Percentiles rank a stretch among this genome's conserved stretches.
Conservation (phyloP, 1,140 invertebrate species). For the Telenomus remus region DNA sequence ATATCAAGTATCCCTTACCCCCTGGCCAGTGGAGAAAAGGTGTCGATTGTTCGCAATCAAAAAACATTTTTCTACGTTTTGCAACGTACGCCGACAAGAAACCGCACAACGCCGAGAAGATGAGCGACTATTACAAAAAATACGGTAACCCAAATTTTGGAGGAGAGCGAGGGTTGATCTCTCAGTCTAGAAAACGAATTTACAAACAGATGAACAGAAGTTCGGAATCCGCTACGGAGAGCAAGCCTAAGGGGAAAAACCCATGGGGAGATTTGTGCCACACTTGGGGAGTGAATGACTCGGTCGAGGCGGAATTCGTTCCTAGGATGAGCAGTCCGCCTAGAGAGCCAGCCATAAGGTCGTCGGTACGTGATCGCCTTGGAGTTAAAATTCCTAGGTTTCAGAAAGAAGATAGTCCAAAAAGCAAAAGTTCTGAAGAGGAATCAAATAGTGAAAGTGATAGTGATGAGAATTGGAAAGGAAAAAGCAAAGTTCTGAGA, state of each 20-base stretch:
- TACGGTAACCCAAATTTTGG: constrained; percentile 81
- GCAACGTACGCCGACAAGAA: constrained; percentile 82
- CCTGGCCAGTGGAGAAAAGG: constrained; percentile 87
- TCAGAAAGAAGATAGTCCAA: neutral
- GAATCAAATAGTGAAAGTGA: constrained; percentile 74
- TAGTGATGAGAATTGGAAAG: constrained; percentile 76
- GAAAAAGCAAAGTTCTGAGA: constrained; percentile 80
- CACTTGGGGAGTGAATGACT: constrained; percentile 81
- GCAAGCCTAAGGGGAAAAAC: constrained; percentile 75
- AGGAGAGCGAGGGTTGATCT: constrained; percentile 77
- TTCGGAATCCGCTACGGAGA: constrained; percentile 10
- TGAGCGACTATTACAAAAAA: constrained; percentile 80
- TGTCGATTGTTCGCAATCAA: constrained; percentile 77
- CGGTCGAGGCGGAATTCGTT: constrained; percentile 76
- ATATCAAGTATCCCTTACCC: constrained; percentile 78
- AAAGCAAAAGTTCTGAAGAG: constrained; percentile 59
- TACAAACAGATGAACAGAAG: constrained; percentile 61
- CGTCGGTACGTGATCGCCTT: constrained; percentile 68
- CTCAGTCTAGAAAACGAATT: constrained; percentile 74
- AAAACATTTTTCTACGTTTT: constrained; percentile 84
- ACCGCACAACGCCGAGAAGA: constrained; percentile 77
- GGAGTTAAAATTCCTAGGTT: constrained; percentile 61
- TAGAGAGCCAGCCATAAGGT: constrained; percentile 24
- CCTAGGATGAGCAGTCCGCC: neutral
- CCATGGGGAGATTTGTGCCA: constrained; percentile 83